A percentile compares a stretch with the other conserved stretches of the same genome.
Conservation (phyloP, 2,797 vertebrate genomes). For the Neosilurus hyrtlii region DNA sequence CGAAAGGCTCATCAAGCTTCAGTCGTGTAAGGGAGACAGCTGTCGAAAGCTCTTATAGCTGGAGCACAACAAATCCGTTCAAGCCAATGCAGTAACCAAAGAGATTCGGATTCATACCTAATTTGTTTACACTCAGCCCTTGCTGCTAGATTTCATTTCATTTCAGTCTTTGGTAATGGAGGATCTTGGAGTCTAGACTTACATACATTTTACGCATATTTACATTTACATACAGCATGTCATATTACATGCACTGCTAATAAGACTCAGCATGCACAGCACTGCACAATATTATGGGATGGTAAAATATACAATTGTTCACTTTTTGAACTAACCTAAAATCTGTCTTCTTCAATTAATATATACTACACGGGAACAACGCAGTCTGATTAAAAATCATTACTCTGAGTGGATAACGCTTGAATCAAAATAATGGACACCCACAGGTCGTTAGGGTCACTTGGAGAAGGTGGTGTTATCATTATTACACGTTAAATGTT, state of each 20-base stretch:
- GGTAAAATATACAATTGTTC: neutral
- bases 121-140: constrained; percentile 24
- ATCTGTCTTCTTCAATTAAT: neutral
- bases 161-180: neutral
- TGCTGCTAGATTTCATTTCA: constrained; percentile 27
- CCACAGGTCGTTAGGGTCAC: no score
- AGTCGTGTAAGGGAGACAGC: constrained; percentile 70
- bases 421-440: no score
- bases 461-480: no score
- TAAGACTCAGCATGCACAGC: neutral
- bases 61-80: neutral
- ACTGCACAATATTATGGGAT: neutral
- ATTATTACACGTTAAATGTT: no score
- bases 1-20: constrained; percentile 77
- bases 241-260: neutral
- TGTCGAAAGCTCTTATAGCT: constrained; percentile 60
- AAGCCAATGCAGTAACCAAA: constrained; percentile 1
- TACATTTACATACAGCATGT: neutral
- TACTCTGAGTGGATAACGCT: no score
- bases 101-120: neutral
- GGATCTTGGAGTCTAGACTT: neutral
- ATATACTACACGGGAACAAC: neutral
- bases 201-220: neutral
- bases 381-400: no score
- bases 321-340: neutral